A percentile compares a stretch with the other conserved stretches of the same genome.
These are phyloP conservation scores for Sphenodon punctatus DNA, from an alignment of 2,797 vertebrate genomes.

Conservation along the genomic window DNA sequence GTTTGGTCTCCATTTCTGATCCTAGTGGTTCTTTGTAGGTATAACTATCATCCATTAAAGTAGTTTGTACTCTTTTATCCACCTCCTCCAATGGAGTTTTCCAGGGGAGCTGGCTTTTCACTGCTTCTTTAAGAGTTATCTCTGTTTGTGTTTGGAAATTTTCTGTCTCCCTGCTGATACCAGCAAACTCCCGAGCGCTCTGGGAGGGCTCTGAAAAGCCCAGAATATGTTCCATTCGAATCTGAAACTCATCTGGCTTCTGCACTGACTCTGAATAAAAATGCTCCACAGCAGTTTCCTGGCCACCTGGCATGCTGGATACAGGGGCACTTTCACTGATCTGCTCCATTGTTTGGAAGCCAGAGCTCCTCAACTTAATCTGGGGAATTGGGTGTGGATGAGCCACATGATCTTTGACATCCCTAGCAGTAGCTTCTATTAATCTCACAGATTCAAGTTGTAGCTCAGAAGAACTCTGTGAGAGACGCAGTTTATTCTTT, in stretches of 20 bases:
- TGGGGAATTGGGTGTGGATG: not conserved
- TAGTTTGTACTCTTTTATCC: not conserved
- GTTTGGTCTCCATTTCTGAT: conserved; percentile 68
- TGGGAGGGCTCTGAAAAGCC: conserved; percentile 28
- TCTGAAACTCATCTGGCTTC: conserved; percentile 53
- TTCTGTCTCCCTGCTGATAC: conserved; percentile 3
- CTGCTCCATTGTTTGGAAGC: conserved; percentile 8
- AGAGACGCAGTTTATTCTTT: conserved; percentile 85
- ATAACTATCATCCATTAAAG: not conserved
- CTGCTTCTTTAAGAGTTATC: not conserved
- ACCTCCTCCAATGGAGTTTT: not conserved
- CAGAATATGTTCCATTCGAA: conserved; percentile 60
- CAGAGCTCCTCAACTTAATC: not conserved
- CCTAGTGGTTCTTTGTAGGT: conserved; percentile 15
- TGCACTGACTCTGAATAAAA: not conserved
- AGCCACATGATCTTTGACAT: not conserved
- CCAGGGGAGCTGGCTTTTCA: conserved; percentile 3
- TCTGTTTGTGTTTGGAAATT: conserved; percentile 13
- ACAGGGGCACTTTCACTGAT: conserved; percentile 67
- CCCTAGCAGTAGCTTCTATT: not conserved
- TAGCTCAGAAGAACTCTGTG: conserved; percentile 84
- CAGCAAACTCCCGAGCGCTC: not conserved
- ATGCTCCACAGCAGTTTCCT: not conserved
- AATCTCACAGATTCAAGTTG: conserved; percentile 75
- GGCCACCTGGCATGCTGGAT: conserved; percentile 58